Percentiles rank a stretch among this genome's conserved stretches.
Evolutionary conservation across 2,113 vertebrate species (phyloP).

Genomic region (Festucalex cinctus): DNA sequence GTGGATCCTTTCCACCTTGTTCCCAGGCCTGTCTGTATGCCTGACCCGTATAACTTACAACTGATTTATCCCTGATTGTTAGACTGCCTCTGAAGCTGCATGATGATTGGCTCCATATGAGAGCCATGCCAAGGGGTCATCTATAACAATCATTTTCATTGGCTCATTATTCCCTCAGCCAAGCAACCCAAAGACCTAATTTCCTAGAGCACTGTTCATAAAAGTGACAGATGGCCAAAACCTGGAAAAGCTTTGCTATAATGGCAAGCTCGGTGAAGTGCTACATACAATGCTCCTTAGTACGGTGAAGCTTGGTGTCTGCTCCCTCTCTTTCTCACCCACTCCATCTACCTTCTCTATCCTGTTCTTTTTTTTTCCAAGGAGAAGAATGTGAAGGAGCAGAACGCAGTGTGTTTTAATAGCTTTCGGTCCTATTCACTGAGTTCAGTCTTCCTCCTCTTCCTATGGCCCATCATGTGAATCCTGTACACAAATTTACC

Average conservation of each 20-base stretch:
- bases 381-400: constrained; percentile 56
- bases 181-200: constrained; percentile 71
- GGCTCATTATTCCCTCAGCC: constrained; percentile 70
- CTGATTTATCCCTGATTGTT: constrained; percentile 76
- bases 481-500: constrained; percentile 53
- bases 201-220: constrained; percentile 74
- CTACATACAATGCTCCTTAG: constrained; percentile 61
- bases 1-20: constrained; percentile 49
- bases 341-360: constrained; percentile 54
- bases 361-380: constrained; percentile 62
- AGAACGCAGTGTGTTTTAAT: constrained; percentile 56
- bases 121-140: constrained; percentile 67
- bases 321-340: constrained; percentile 32
- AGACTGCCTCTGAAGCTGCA: constrained; percentile 55
- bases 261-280: constrained; percentile 54
- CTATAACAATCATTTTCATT: constrained; percentile 74
- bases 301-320: constrained; percentile 33
- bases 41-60: constrained; percentile 61
- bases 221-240: constrained; percentile 77
- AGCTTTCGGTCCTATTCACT: constrained; percentile 58
- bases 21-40: constrained; percentile 56
- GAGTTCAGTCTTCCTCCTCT: constrained; percentile 51
- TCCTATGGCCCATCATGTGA: constrained; percentile 46
- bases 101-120: constrained; percentile 71
- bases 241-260: constrained; percentile 68